Evolutionary conservation across 2,797 vertebrate genomes (phyloP).

Genomic region (Otolemur crassicaudatus): DNA sequence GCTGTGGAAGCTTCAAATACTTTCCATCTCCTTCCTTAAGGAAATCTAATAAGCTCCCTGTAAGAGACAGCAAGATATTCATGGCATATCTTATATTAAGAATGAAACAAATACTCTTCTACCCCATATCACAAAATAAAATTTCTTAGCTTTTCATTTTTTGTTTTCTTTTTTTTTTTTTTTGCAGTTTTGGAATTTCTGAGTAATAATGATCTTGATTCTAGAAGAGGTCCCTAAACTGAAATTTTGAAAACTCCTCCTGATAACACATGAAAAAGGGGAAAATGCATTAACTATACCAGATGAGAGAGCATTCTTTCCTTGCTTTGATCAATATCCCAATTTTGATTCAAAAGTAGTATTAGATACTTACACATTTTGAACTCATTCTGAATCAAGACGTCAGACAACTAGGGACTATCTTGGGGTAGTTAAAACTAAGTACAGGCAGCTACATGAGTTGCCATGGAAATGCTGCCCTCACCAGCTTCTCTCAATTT

Average conservation of each 20-base stretch:
- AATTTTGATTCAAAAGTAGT: slow-evolving; percentile 26
- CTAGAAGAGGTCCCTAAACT: not conserved
- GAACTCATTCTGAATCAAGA: slow-evolving; percentile 37
- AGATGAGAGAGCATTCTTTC: not conserved
- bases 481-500: not conserved
- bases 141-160: slow-evolving; percentile 24
- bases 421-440: not conserved
- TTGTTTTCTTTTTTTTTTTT: not conserved
- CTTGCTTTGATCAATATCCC: slow-evolving; percentile 3
- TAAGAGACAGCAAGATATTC: slow-evolving; percentile 60
- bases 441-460: not conserved
- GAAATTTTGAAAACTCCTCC: slow-evolving; percentile 36
- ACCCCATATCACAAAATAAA: not conserved
- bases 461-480: not conserved
- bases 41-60: slow-evolving; percentile 97
- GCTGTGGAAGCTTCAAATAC: slow-evolving; percentile 94
- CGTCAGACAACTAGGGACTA: not conserved
- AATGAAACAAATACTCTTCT: not conserved
- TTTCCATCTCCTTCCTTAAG: slow-evolving; percentile 98
- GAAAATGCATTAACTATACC: not conserved
- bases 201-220: slow-evolving; percentile 42
- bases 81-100: slow-evolving; percentile 39
- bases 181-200: slow-evolving; percentile 3
- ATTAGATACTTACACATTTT: not conserved
- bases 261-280: not conserved